Evolutionary conservation across 2,888 invertebrate species (phyloP).

Genomic region (Eupithecia subfuscata): DNA sequence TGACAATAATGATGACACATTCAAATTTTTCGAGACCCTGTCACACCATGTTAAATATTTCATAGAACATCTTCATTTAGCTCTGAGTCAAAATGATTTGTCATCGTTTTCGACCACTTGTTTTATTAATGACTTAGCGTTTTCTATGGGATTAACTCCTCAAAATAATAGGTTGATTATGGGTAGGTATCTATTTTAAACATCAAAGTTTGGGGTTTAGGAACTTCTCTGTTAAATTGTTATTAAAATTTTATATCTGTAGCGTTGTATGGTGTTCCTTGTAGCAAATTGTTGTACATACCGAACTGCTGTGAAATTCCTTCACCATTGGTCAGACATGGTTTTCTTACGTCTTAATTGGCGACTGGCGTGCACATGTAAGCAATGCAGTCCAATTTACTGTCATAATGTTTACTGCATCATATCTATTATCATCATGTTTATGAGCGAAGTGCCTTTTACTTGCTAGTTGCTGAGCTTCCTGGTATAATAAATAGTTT

Average conservation of each 20-base stretch:
- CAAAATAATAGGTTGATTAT: neutral
- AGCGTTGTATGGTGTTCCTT: neutral
- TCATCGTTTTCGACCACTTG: slow-evolving; percentile 43
- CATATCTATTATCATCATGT: neutral
- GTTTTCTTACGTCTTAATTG: neutral
- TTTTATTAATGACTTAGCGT: slow-evolving; percentile 38
- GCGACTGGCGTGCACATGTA: neutral
- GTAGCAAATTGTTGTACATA: neutral
- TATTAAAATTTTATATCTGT: neutral
- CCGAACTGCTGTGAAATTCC: neutral
- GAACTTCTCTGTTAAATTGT: neutral
- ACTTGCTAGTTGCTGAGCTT: neutral
- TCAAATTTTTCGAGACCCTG: slow-evolving; percentile 5
- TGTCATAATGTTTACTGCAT: slow-evolving; percentile 8
- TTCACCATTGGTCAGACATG: neutral
- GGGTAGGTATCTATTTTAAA: neutral
- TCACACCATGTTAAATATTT: slow-evolving; percentile 31
- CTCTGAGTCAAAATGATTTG: slow-evolving; percentile 38
- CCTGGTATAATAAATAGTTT: neutral
- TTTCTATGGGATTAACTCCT: slow-evolving; percentile 33
- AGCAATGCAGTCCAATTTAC: slow-evolving; percentile 10
- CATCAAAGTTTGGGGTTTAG: neutral
- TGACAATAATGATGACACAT: neutral
- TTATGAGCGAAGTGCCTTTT: neutral
- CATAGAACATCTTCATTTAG: slow-evolving; percentile 43